Base-by-base conservation (phyloP, 2,797 vertebrate genomes). In the Eurystomus glaucurus region DNA sequence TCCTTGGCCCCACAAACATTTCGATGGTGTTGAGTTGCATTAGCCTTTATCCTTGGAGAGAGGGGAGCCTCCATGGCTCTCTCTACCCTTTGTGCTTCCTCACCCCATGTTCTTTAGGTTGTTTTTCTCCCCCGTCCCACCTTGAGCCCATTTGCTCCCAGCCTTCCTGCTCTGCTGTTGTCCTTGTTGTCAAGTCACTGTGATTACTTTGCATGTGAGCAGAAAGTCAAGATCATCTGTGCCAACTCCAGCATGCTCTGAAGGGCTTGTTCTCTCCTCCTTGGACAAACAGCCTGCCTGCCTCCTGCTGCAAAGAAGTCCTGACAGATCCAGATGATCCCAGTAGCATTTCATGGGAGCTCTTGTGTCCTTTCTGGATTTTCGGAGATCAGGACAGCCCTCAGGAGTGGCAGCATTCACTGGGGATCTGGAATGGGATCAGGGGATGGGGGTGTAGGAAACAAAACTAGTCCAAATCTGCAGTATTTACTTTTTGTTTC, bases 401-500 rank as follows among this genome's bases (percentile, higher is more conserved):
- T 69, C 0, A 0, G 51, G 22, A 85, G 35, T 31, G 14, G 29
- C 29, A 26, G 21, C 15, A 18, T 45, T 84, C 3, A 1, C 37
- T 26, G 33, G 55, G 72, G 54, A 57, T 51, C 43, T 81, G 37
- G 14, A 79, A 15, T 55, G 80, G 62, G 51, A 5, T 82, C 48
- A 72, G 19, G 75, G 69, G 21, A 50, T 79, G 54, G 88, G 88
- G 58, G 51, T 65, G 10, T 48, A 87, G 39, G 33, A 83, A 82
- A 88, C 3, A 0, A 71, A 85, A 80, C 39, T 76, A 66, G 74
- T 90, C 20, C 21, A 77, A 55, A 66, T 77, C 43, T 74, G 6
- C 50, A 82, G 37, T 95, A 95, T 89, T 97, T 87, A 96, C 61
- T 85, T 33, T 88, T 58, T 81, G 46, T 81, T 66, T 93, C 12